These are phyloP conservation scores for Rhopilema esculentum DNA, from an alignment of 30 jellyfish, hydroid and myxozoan species.

Conservation along the genomic window DNA sequence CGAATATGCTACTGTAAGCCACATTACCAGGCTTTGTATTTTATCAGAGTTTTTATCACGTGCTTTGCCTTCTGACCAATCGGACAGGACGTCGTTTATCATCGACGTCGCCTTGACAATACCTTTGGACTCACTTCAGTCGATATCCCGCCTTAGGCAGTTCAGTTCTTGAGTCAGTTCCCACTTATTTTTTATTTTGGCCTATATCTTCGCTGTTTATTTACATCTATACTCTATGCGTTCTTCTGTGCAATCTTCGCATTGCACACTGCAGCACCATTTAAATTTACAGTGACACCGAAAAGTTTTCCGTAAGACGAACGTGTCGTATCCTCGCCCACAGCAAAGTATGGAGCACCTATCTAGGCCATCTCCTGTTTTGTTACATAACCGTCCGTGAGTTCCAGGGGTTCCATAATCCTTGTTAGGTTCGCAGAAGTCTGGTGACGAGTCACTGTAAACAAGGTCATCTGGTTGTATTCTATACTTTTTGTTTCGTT, in stretches of 20 bases:
- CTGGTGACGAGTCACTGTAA: slow-evolving; percentile 78
- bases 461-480: slow-evolving; percentile 63
- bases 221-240: slow-evolving; percentile 69
- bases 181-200: not conserved
- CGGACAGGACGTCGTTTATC: no score
- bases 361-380: slow-evolving; percentile 64
- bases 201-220: slow-evolving; percentile 6
- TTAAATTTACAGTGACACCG: slow-evolving; percentile 75
- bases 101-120: no score
- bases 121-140: not conserved
- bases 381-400: slow-evolving; percentile 78
- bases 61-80: no score
- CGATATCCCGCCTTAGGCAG: not conserved
- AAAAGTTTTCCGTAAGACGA: slow-evolving; percentile 50
- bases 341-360: slow-evolving; percentile 76
- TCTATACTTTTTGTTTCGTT: slow-evolving; percentile 41
- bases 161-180: not conserved
- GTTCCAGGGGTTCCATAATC: slow-evolving; percentile 76
- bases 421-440: slow-evolving; percentile 83
- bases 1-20: no score
- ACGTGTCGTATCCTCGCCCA: slow-evolving; percentile 86
- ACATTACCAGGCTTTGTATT: no score
- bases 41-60: no score
- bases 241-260: slow-evolving; percentile 66
- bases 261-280: slow-evolving; percentile 82